Conservation (phyloP, 2,888 invertebrate genomes). For the Hydriomena furcata region DNA sequence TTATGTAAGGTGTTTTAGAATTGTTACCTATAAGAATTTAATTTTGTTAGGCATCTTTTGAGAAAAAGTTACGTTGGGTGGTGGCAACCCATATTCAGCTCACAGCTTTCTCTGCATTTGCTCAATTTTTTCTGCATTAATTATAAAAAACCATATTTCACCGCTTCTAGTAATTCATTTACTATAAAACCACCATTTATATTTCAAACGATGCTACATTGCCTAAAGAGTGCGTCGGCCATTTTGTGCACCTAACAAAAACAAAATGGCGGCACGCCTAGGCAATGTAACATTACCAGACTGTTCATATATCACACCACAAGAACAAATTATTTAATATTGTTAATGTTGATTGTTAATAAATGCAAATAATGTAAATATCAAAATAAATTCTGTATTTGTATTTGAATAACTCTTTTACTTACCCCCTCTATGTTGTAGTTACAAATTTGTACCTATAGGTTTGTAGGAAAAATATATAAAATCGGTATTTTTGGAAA, state of each 20-base stretch:
- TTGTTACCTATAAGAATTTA: constrained; percentile 22
- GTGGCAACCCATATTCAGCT: constrained; percentile 70
- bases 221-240: constrained; percentile 45
- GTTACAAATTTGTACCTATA: too few species aligned
- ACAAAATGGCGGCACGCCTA: constrained; percentile 50
- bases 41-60: constrained; percentile 19
- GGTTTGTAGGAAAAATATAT: neutral
- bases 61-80: constrained; percentile 13
- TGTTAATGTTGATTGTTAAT: constrained; percentile 92
- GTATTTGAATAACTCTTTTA: constrained; percentile 84
- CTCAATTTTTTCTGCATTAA: constrained; percentile 67
- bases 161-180: constrained; percentile 73
- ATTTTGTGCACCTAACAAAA: constrained; percentile 46
- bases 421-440: constrained; percentile 18
- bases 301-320: constrained; percentile 79
- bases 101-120: constrained; percentile 80
- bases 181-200: constrained; percentile 56
- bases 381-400: constrained; percentile 88
- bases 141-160: constrained; percentile 62
- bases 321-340: constrained; percentile 85
- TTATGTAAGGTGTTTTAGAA: constrained; percentile 26
- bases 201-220: constrained; percentile 65
- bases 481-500: constrained; percentile 14
- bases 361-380: constrained; percentile 91
- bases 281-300: constrained; percentile 68